Percentiles rank a stretch among this genome's conserved stretches.
These are phyloP conservation scores for Brachymystax lenok DNA, from an alignment of 2,797 vertebrate species.

Conservation along the genomic window DNA sequence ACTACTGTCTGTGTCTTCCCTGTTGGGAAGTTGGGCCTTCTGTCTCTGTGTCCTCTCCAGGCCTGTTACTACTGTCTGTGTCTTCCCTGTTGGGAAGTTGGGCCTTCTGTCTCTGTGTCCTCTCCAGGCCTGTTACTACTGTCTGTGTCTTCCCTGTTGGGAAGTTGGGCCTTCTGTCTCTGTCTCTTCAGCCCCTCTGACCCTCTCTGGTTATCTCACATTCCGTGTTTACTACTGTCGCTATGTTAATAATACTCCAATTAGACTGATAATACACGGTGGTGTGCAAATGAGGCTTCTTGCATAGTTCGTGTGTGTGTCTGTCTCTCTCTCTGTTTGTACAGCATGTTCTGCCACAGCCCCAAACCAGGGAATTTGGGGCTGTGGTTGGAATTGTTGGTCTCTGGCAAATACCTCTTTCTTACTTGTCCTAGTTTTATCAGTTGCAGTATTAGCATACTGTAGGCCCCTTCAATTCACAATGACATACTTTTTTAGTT, in stretches of 20 bases:
- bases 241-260: no score
- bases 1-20: background rate
- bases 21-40: background rate
- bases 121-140: background rate
- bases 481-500: constrained; percentile 10
- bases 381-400: background rate
- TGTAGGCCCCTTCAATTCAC: background rate
- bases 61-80: background rate
- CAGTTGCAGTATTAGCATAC: background rate
- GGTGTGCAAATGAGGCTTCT: background rate
- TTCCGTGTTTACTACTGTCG: background rate
- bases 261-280: background rate
- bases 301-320: background rate
- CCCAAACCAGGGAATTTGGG: background rate
- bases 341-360: background rate
- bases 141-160: background rate
- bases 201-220: constrained; percentile 4
- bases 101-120: background rate
- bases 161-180: no score
- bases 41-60: background rate
- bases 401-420: background rate
- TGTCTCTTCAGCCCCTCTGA: constrained; percentile 2
- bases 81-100: no score
- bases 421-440: background rate
- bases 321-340: background rate